Evolutionary conservation across 2,888 invertebrate species (phyloP).

Genomic region (Andrena flavipes): DNA sequence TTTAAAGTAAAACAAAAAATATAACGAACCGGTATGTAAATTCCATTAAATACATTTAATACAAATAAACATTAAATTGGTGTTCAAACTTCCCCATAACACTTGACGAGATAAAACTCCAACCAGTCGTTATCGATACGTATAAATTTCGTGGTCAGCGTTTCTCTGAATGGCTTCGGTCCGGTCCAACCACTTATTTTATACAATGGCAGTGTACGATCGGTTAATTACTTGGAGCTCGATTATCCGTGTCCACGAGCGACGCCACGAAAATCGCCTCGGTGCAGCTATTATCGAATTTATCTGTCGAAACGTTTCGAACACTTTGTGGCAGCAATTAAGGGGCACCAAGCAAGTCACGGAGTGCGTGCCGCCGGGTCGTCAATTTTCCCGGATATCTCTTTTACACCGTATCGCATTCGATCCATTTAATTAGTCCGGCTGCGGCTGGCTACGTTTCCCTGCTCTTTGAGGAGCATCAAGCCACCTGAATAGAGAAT

Average conservation of each 20-base stretch:
- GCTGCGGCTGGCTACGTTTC: neutral
- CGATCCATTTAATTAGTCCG: conserved; percentile 35
- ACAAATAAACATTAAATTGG: too few relatives aligned
- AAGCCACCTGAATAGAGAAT: conserved; percentile 26
- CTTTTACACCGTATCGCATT: neutral
- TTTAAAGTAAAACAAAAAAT: too few relatives aligned
- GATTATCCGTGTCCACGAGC: conserved; percentile 38
- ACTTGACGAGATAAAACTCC: conserved; percentile 21
- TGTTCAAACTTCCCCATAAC: too few relatives aligned
- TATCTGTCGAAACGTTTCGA: conserved; percentile 30
- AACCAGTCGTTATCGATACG: conserved; percentile 48
- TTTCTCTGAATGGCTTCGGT: conserved; percentile 10
- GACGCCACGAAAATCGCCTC: conserved; percentile 38
- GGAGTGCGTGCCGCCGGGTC: neutral
- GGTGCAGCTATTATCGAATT: conserved; percentile 36
- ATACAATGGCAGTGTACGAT: conserved; percentile 49
- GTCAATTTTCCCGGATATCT: conserved; percentile 14
- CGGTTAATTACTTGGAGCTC: conserved; percentile 59
- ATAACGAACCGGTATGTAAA: too few relatives aligned
- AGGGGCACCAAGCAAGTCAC: conserved; percentile 4
- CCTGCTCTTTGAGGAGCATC: conserved; percentile 20
- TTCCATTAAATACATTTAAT: too few relatives aligned
- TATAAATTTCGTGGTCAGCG: conserved; percentile 52
- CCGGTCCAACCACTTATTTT: conserved; percentile 43
- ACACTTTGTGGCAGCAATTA: conserved; percentile 36